Conservation (phyloP, 1,140 invertebrate species). For the Paralvinella palmiformis region DNA sequence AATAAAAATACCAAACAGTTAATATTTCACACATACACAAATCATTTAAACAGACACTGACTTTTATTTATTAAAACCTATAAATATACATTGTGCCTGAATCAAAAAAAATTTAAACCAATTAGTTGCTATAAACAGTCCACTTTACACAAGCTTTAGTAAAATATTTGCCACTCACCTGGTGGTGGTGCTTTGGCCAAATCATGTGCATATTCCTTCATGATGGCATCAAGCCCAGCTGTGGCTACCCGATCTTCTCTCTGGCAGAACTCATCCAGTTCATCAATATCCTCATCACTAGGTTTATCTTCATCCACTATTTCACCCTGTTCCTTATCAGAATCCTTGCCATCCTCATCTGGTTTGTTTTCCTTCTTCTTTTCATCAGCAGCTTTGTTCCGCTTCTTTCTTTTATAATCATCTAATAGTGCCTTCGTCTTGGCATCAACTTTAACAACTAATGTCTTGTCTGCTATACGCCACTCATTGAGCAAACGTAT, state of each 20-base stretch:
- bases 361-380: conserved; percentile 59
- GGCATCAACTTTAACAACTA: conserved; percentile 95
- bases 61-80: too few species aligned
- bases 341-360: too few species aligned
- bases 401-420: conserved; percentile 64
- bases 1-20: too few species aligned
- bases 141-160: too few species aligned
- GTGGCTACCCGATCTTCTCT: conserved; percentile 56
- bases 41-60: too few species aligned
- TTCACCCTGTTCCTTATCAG: conserved; percentile 30
- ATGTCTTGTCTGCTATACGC: conserved; percentile 84
- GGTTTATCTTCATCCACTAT: conserved; percentile 23
- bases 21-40: too few species aligned
- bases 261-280: conserved; percentile 39
- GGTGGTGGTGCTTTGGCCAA: conserved; percentile 25
- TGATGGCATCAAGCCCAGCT: conserved; percentile 69
- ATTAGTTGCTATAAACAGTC: too few species aligned
- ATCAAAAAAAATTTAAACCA: too few species aligned
- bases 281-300: conserved; percentile 26
- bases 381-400: conserved; percentile 22
- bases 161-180: neutral
- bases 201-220: conserved; percentile 74
- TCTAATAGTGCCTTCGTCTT: conserved; percentile 92
- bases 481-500: conserved; percentile 90
- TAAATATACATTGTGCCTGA: too few species aligned